Evolutionary conservation across 1,140 invertebrate species (phyloP).

Genomic region (Druon quercuslanigerum): DNA sequence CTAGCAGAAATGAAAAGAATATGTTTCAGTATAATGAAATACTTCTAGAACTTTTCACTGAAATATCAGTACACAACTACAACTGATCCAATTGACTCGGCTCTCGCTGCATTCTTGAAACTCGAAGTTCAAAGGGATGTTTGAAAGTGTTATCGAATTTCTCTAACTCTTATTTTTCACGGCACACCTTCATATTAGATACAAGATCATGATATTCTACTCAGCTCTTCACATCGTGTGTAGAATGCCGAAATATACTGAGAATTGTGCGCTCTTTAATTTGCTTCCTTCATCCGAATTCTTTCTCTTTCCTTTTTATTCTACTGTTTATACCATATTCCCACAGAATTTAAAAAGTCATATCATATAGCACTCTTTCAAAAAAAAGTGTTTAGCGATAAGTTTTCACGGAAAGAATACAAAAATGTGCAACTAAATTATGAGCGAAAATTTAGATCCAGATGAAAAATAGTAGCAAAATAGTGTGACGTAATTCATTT

Average conservation of each 20-base stretch:
- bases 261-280: slow-evolving; percentile 6
- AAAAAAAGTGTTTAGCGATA: too few species aligned
- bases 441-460: too few species aligned
- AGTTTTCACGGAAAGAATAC: too few species aligned
- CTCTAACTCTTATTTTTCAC: slow-evolving; percentile 38
- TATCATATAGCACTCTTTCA: too few species aligned
- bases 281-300: not conserved
- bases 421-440: too few species aligned
- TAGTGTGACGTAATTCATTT: too few species aligned
- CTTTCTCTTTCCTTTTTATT: not conserved
- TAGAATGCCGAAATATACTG: not conserved
- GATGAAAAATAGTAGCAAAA: too few species aligned
- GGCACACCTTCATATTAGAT: slow-evolving; percentile 22
- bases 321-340: too few species aligned
- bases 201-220: slow-evolving; percentile 7
- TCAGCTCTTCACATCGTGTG: not conserved
- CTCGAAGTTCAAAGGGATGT: slow-evolving; percentile 46
- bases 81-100: slow-evolving; percentile 61
- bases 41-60: too few species aligned
- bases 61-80: not conserved
- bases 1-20: too few species aligned
- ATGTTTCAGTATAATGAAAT: too few species aligned
- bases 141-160: slow-evolving; percentile 47
- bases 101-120: slow-evolving; percentile 55
- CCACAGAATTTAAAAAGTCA: too few species aligned